These are phyloP conservation scores for Pilophorus perplexus DNA, from an alignment of 2,888 invertebrate genomes.

Conservation along the genomic window DNA sequence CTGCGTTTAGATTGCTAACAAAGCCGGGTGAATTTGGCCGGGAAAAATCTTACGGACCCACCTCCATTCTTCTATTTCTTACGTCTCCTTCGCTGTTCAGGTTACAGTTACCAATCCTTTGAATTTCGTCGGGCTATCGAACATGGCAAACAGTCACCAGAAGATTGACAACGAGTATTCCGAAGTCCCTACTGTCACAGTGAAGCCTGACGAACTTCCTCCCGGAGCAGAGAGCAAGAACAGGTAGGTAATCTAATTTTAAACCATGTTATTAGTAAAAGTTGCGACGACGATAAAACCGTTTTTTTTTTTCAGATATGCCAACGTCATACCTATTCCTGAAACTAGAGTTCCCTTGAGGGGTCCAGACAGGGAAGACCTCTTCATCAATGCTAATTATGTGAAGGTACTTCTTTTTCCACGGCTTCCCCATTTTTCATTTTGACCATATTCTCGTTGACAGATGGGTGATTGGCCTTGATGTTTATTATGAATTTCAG, in stretches of 20 bases:
- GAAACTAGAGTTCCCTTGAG: slow-evolving; percentile 81
- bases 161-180: slow-evolving; percentile 78
- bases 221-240: slow-evolving; percentile 87
- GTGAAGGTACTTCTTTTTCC: slow-evolving; percentile 63
- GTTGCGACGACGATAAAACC: no score
- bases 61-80: no score
- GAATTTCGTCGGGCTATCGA: slow-evolving; percentile 73
- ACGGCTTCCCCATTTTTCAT: neutral
- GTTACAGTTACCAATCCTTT: slow-evolving; percentile 70
- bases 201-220: slow-evolving; percentile 78
- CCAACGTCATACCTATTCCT: slow-evolving; percentile 91
- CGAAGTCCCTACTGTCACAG: slow-evolving; percentile 74
- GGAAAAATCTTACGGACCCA: no score
- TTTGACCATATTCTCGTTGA: neutral
- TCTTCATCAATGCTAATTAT: slow-evolving; percentile 93
- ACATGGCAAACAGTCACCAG: slow-evolving; percentile 62
- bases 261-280: no score
- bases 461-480: neutral
- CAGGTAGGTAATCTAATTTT: no score
- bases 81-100: no score
- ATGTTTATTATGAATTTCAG: slow-evolving; percentile 59
- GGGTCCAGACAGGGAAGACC: slow-evolving; percentile 70
- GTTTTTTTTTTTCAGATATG: no score
- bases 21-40: no score
- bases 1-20: no score